Evolutionary conservation across 2,797 vertebrate genomes (phyloP), one percentile per base, ranked within the genome.

Genomic region (Thunnus albacares): DNA sequence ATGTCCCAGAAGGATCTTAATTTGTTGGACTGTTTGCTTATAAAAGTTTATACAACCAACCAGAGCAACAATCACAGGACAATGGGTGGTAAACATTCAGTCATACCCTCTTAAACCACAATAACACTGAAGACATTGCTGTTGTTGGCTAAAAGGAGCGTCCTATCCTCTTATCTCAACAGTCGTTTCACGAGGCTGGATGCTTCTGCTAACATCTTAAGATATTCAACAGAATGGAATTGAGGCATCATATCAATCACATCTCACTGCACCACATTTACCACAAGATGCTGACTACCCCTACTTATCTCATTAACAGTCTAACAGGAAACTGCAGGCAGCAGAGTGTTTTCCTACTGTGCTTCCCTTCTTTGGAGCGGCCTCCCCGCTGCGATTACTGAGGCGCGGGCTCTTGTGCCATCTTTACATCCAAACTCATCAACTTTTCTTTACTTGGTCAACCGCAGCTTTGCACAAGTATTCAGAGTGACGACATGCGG

Each of bases 301-400:
- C 33, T 66, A 57, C 58, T 78, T 56, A 51, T 68, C 74, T 77
- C 77, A 66, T 77, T 73, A 84, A 78, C 47, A 62, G 62, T 61
- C 26, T 10, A 41, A 62, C 28, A 56, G 52, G 45, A 83, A 76
- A 47, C 57, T 35, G 80, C 64, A 71, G 82, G 67, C 61, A 75
- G 69, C 62, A 6, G 20, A 43, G 56, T 18, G 65, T 76, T 74
- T 69, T 52, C 72, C 78, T 11, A 26, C 75, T 66, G 58, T 43
- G 70, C 52, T 65, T 53, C 45, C 20, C 60, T 45, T 77, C 11
- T 63, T 15, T 53, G 43, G 7, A 71, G 49, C 49, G 3, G 49
- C 53, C 28, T 18, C 35, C 78, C 53, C 33, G 35, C 66, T 53
- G 75, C 11, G 22, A n/a, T 68, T 14, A 70, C 17, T 15, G 56